Evolutionary conservation across 2,797 vertebrate genomes (phyloP), one percentile per base, ranked within the genome.

Genomic region (Remorina albescens): DNA sequence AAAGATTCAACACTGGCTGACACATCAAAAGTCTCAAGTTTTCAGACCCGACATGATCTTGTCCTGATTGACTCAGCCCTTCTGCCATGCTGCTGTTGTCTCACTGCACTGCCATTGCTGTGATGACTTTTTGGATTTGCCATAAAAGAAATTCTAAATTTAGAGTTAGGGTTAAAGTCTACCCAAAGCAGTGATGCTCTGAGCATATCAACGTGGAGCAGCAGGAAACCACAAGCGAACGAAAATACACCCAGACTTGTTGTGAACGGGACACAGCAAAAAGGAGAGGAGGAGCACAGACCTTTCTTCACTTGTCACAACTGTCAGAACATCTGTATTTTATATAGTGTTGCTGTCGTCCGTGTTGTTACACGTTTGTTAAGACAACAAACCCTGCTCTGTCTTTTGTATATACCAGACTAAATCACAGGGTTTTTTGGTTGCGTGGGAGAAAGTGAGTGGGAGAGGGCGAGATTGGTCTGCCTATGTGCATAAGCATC

Each of bases 371-470:
- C 61, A 76, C 21, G n/a, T 76, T 56, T 71, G 37, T 57, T 74
- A 73, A 81, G 60, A 74, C 51, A 82, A 67, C 54, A 65, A 55
- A 74, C 19, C n/a, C 42, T 16, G 50, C 51, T 80, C 55, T 6
- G 44, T 49, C 53, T 62, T 71, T 80, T 79, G 54, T 78, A 67
- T 80, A 76, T 70, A 78, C 65, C 83, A 81, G 73, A 72, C 71
- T 70, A 80, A 89, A 88, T 84, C 59, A 82, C 36, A 69, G 47
- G 67, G 76, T 72, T 90, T 81, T 82, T 68, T 54, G 65, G 80
- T 78, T 83, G 61, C 0, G 9, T 76, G 81, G 77, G 63, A 59
- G 69, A 76, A 86, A 76, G 30, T 46, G 77, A 81, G 70, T 72
- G 68, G 66, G 67, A 81, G 78, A 75, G 56, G 49, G 61, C 21